These are phyloP conservation scores for Myripristis jacobus DNA, from an alignment of 2,797 vertebrate genomes.

Conservation along the genomic window DNA sequence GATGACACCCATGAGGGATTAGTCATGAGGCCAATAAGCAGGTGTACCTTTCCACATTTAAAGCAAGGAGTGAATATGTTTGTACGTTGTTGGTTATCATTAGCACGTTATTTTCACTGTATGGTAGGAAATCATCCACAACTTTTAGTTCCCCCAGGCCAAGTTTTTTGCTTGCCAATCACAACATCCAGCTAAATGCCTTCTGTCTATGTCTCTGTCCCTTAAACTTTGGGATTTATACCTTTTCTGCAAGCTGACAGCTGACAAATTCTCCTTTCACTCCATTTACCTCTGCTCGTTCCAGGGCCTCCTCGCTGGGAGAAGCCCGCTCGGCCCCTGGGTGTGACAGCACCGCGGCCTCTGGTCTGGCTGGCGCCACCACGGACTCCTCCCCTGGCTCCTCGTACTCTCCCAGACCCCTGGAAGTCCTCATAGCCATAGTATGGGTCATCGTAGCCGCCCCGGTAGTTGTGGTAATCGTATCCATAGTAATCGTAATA, in stretches of 20 bases:
- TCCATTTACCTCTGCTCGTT: slow-evolving; percentile 89
- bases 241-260: no score
- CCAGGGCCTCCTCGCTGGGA: slow-evolving; percentile 94
- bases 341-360: slow-evolving; percentile 84
- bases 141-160: not conserved
- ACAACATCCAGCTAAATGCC: not conserved
- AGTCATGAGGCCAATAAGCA: slow-evolving; percentile 48
- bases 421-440: slow-evolving; percentile 99
- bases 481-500: slow-evolving; percentile 99
- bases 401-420: slow-evolving; percentile 93
- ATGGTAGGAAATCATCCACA: not conserved
- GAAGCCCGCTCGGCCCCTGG: slow-evolving; percentile 89
- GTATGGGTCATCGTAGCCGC: slow-evolving; percentile 98
- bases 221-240: not conserved
- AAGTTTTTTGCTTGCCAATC: not conserved
- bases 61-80: not conserved
- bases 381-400: slow-evolving; percentile 87
- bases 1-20: slow-evolving; percentile 47
- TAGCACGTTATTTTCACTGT: not conserved
- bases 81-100: not conserved
- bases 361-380: slow-evolving; percentile 90
- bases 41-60: slow-evolving; percentile 29
- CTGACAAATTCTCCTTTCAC: no score
- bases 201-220: not conserved
- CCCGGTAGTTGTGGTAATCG: slow-evolving; percentile 99